Evolutionary conservation across 2,888 invertebrate species (phyloP).

Genomic region (Lamproptera curius): DNA sequence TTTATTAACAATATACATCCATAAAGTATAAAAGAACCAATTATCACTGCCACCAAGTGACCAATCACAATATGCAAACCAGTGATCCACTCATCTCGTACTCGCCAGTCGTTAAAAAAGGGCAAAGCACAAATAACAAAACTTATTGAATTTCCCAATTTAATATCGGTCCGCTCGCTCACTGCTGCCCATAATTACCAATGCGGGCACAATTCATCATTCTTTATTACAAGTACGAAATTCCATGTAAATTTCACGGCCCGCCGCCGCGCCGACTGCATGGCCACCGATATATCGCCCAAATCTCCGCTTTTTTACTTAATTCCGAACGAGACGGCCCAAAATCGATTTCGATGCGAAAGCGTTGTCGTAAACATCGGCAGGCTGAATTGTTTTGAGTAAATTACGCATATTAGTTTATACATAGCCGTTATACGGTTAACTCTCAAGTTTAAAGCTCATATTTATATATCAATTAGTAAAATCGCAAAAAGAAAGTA

Average conservation of each 20-base stretch:
- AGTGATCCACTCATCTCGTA: conserved; percentile 29
- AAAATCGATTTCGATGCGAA: conserved; percentile 26
- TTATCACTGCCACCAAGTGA: neutral
- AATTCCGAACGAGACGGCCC: conserved; percentile 19
- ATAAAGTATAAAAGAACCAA: neutral
- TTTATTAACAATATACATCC: too few species aligned
- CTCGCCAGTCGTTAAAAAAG: too few species aligned
- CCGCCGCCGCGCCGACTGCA: conserved; percentile 53
- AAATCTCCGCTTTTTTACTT: conserved; percentile 48
- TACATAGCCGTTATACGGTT: too few species aligned
- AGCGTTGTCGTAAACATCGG: too few species aligned
- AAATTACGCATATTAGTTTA: too few species aligned
- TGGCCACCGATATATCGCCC: conserved; percentile 63
- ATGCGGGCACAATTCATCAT: conserved; percentile 75
- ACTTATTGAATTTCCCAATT: conserved; percentile 70
- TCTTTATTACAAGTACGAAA: conserved; percentile 75
- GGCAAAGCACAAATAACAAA: conserved; percentile 48
- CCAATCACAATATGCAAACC: conserved; percentile 5
- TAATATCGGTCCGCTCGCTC: conserved; percentile 61
- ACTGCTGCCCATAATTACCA: conserved; percentile 72
- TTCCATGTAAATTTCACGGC: conserved; percentile 74
- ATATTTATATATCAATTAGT: too few species aligned
- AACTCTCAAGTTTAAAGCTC: too few species aligned
- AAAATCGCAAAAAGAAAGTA: too few species aligned
- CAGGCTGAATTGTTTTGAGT: too few species aligned